Evolutionary conservation across 2,888 invertebrate species (phyloP).

Genomic region (Ichneumon xanthorius): DNA sequence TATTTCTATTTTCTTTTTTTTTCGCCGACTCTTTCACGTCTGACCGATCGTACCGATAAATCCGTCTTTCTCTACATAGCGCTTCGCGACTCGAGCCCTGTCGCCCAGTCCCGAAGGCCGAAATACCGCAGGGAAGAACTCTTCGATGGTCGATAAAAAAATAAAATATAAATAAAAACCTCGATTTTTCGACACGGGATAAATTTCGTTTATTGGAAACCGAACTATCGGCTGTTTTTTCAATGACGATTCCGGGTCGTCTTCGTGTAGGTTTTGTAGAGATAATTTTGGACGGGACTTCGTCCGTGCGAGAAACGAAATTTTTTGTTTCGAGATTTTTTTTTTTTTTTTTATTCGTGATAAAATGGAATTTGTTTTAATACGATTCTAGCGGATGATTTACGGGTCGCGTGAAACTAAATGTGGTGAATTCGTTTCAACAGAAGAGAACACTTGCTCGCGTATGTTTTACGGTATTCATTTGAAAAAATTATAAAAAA

Average conservation of each 20-base stretch:
- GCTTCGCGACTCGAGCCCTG: background rate
- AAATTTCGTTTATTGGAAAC: background rate
- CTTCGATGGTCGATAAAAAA: background rate
- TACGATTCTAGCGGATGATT: no score
- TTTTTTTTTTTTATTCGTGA: no score
- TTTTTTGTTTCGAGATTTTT: no score
- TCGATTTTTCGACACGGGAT: background rate
- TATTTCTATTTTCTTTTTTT: slow-evolving; percentile 9
- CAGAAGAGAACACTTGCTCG: no score
- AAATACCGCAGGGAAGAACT: background rate
- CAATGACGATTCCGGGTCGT: background rate
- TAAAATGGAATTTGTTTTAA: no score
- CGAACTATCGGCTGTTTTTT: background rate
- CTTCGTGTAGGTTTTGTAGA: background rate
- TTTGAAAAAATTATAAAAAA: no score
- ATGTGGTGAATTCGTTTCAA: no score
- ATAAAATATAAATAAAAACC: background rate
- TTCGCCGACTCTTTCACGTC: slow-evolving; percentile 33
- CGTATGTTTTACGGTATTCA: no score
- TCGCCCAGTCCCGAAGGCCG: background rate
- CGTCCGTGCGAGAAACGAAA: no score
- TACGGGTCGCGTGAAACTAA: no score
- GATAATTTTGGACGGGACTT: no score
- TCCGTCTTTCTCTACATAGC: slow-evolving; percentile 11
- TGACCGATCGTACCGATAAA: slow-evolving; percentile 34